A percentile compares a stretch with the other conserved stretches of the same genome.
Conservation (phyloP, 1,140 invertebrate species). For the Tetramorium parvispinum region DNA sequence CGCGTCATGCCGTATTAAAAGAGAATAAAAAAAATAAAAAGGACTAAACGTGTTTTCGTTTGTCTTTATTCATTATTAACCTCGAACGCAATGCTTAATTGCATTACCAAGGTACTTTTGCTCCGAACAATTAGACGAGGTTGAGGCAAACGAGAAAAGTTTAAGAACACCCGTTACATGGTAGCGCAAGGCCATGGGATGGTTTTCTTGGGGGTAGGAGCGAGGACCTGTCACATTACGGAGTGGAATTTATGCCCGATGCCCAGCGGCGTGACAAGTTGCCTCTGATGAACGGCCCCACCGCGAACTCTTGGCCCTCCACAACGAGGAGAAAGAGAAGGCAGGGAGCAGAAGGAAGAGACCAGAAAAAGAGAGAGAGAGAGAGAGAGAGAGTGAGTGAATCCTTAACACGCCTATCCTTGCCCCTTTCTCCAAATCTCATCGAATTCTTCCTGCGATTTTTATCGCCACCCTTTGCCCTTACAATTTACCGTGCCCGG, state of each 20-base stretch:
- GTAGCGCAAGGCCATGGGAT: conserved; percentile 73
- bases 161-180: conserved; percentile 80
- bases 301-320: conserved; percentile 84
- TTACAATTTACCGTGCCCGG: conserved; percentile 32
- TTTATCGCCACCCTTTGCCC: conserved; percentile 45
- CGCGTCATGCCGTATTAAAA: background rate
- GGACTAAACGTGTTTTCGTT: background rate
- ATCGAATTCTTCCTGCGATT: conserved; percentile 55
- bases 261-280: conserved; percentile 86
- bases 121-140: background rate
- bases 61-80: background rate
- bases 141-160: conserved; percentile 49
- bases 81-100: background rate
- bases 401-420: conserved; percentile 51
- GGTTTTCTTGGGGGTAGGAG: conserved; percentile 78
- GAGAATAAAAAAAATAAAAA: background rate
- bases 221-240: conserved; percentile 85
- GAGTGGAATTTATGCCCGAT: conserved; percentile 85
- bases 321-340: conserved; percentile 63
- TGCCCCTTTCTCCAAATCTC: conserved; percentile 65
- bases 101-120: background rate
- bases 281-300: conserved; percentile 85
- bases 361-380: background rate
- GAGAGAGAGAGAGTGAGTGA: conserved; percentile 12
- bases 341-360: conserved; percentile 18